phyloP scores from a whole-genome alignment of 2,797 vertebrate species.

The Gila robusta region DNA sequence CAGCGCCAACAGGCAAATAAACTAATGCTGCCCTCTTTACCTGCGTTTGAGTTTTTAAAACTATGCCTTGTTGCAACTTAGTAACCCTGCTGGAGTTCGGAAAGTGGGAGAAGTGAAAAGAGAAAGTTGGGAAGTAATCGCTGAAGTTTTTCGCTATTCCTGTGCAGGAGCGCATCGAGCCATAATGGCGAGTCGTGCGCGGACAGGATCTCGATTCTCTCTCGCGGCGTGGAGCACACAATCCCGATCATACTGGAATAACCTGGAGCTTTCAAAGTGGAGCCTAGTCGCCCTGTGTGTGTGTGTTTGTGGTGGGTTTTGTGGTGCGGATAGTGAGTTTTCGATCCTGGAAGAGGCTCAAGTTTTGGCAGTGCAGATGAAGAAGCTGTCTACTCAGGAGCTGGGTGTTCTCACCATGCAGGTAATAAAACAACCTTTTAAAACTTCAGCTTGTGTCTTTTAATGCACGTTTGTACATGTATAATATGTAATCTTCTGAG shows the following conservation, averaged over 20 bases:
- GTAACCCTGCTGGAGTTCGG: constrained; percentile 51
- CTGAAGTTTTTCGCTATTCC: constrained; percentile 69
- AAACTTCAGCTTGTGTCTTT: constrained; percentile 27
- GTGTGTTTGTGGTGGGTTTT: constrained; percentile 79
- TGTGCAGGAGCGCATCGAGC: constrained; percentile 63
- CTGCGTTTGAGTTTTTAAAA: constrained; percentile 59
- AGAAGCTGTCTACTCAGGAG: constrained; percentile 90
- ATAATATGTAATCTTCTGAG: neutral
- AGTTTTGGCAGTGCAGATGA: constrained; percentile 92
- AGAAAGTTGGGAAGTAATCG: constrained; percentile 80
- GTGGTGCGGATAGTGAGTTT: constrained; percentile 87
- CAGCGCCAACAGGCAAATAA: constrained; percentile 68
- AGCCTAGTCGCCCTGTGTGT: constrained; percentile 76
- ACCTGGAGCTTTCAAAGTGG: constrained; percentile 67
- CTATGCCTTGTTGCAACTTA: constrained; percentile 62
- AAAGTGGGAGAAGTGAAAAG: constrained; percentile 59
- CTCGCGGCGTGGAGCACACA: constrained; percentile 67
- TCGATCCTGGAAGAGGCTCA: constrained; percentile 94
- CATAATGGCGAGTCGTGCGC: constrained; percentile 82
- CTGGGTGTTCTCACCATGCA: constrained; percentile 95
- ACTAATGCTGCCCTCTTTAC: constrained; percentile 32
- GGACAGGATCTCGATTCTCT: constrained; percentile 66
- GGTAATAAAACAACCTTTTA: constrained; percentile 76
- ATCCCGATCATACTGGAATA: constrained; percentile 54
- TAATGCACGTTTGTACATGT: neutral